These are phyloP conservation scores for Okapia johnstoni DNA, from an alignment of 2,113 vertebrate species.

Conservation along the genomic window DNA sequence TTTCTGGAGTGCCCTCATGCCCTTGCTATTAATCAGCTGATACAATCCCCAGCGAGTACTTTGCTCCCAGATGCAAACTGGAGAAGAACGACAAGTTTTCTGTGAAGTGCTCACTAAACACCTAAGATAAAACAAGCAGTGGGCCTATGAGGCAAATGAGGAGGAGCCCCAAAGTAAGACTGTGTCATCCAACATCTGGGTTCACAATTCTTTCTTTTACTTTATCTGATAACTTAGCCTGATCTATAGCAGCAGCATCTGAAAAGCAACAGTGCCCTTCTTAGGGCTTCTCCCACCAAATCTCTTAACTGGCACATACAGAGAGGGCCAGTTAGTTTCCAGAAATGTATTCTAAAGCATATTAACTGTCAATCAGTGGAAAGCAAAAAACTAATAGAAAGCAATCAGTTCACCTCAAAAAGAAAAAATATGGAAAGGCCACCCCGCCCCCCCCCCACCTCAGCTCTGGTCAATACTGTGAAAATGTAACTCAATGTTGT, in stretches of 20 bases:
- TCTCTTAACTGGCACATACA: neutral
- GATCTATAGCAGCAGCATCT: neutral
- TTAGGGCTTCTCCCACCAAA: neutral
- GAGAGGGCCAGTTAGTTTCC: neutral
- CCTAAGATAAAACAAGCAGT: constrained; percentile 35
- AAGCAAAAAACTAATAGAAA: constrained; percentile 14
- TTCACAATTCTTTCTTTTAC: neutral
- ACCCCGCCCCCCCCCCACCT: rapidly evolving
- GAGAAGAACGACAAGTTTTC: constrained; percentile 11
- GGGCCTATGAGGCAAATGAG: neutral
- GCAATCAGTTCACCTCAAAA: neutral
- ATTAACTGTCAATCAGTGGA: neutral
- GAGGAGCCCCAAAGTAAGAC: neutral
- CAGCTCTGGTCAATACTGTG: rapidly evolving
- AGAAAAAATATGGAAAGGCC: neutral
- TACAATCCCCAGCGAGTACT: constrained; percentile 52
- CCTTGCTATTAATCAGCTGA: constrained; percentile 80
- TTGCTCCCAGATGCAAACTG: constrained; percentile 43
- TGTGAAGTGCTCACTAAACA: constrained; percentile 21
- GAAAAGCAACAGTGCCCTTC: neutral
- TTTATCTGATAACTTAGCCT: neutral
- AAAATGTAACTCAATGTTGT: neutral
- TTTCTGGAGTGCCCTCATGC: constrained; percentile 77
- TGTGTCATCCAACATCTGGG: neutral
- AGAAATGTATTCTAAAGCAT: neutral